Percentiles rank a stretch among this genome's conserved stretches.
phyloP scores from a whole-genome alignment of 1,140 invertebrate species.

The Odontomachus brunneus region DNA sequence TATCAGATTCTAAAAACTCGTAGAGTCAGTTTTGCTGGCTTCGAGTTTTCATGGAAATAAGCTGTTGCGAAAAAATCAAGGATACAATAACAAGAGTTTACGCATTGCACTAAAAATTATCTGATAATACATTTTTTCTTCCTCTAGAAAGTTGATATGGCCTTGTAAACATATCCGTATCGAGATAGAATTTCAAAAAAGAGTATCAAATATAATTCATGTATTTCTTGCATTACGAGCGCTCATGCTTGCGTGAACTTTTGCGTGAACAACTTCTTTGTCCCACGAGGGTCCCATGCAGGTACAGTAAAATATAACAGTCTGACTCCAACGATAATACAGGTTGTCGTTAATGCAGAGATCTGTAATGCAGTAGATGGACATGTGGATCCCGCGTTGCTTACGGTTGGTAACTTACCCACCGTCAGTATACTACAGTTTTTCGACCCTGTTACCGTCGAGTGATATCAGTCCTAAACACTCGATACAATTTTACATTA shows the following conservation, averaged over 20 bases:
- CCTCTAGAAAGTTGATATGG: background rate
- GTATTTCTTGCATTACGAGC: background rate
- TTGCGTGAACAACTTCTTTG: conserved; percentile 27
- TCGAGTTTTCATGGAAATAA: background rate
- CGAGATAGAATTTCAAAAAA: background rate
- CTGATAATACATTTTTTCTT: background rate
- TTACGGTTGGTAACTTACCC: background rate
- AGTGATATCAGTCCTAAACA: background rate
- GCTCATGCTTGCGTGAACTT: conserved; percentile 1
- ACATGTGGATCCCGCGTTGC: conserved; percentile 1
- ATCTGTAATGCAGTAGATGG: background rate
- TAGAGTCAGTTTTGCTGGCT: background rate
- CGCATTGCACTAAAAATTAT: background rate
- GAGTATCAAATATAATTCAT: background rate
- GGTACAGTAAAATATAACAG: too few relatives aligned
- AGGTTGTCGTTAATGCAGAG: conserved; percentile 17
- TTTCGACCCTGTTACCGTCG: background rate
- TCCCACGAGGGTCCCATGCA: background rate
- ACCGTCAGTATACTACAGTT: conserved; percentile 1
- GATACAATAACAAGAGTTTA: background rate
- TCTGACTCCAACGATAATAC: background rate
- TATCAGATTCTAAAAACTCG: background rate
- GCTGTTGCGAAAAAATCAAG: background rate
- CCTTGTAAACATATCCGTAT: background rate
- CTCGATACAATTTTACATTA: background rate